Evolutionary conservation across 2,797 vertebrate genomes (phyloP).

Genomic region (Chelmon rostratus): DNA sequence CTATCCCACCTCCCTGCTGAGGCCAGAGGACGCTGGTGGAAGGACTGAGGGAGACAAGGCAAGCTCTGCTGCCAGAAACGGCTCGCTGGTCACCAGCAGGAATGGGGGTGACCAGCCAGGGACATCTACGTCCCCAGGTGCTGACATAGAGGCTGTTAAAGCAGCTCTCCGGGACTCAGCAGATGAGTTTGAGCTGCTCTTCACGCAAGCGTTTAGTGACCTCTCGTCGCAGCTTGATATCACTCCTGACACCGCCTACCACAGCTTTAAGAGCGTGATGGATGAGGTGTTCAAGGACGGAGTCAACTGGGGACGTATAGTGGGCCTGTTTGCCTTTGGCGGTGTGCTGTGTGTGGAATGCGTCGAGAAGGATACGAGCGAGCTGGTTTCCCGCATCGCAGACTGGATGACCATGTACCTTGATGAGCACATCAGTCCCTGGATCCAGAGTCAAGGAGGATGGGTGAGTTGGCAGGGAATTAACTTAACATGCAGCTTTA

Average conservation of each 20-base stretch:
- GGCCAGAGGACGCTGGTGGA: slow-evolving; percentile 56
- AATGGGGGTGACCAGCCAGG: slow-evolving; percentile 12
- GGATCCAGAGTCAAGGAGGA: slow-evolving; percentile 96
- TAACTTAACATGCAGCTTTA: background rate
- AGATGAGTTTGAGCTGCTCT: slow-evolving; percentile 94
- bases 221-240: slow-evolving; percentile 94
- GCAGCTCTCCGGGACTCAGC: slow-evolving; percentile 90
- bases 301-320: slow-evolving; percentile 97
- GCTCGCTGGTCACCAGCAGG: slow-evolving; percentile 37
- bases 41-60: slow-evolving; percentile 65
- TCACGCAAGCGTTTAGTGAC: slow-evolving; percentile 92
- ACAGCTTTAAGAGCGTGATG: slow-evolving; percentile 96
- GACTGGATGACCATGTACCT: slow-evolving; percentile 97
- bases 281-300: slow-evolving; percentile 96
- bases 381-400: slow-evolving; percentile 91
- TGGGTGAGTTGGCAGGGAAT: slow-evolving; percentile 89
- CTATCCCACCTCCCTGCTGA: slow-evolving; percentile 87
- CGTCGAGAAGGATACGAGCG: slow-evolving; percentile 93
- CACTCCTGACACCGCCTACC: slow-evolving; percentile 92
- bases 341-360: slow-evolving; percentile 95
- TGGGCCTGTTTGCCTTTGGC: slow-evolving; percentile 96
- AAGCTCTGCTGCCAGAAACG: slow-evolving; percentile 40
- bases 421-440: slow-evolving; percentile 92
- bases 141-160: slow-evolving; percentile 84
- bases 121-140: background rate